Evolutionary conservation across 2,113 vertebrate species (phyloP).

Genomic region (Erythrocebus patas): DNA sequence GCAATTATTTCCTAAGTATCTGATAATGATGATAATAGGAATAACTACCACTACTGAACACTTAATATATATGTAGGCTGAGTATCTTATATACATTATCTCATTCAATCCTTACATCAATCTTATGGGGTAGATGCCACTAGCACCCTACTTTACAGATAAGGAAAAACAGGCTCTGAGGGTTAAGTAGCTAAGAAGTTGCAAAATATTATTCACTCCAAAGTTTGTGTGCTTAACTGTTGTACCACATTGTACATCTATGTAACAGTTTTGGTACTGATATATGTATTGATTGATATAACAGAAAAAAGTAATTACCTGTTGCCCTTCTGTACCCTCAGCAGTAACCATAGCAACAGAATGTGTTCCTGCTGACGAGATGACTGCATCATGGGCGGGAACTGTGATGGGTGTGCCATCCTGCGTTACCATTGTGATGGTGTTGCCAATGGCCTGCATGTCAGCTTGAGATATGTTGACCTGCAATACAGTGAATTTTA

Average conservation of each 20-base stretch:
- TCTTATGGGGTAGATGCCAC: background rate
- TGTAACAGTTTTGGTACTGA: background rate
- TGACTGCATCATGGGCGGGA: conserved; percentile 92
- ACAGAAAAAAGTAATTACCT: conserved; percentile 83
- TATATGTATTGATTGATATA: background rate
- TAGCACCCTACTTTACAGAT: background rate
- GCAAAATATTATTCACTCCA: background rate
- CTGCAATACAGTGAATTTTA: conserved; percentile 82
- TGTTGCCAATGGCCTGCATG: conserved; percentile 95
- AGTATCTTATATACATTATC: background rate
- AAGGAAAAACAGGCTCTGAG: background rate
- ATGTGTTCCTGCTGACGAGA: conserved; percentile 91
- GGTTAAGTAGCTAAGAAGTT: background rate
- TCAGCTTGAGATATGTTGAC: conserved; percentile 97
- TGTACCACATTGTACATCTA: background rate
- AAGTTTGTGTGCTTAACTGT: background rate
- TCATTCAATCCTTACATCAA: background rate
- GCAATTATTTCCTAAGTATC: background rate
- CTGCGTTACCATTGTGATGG: conserved; percentile 98
- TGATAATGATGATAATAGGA: background rate
- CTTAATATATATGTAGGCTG: background rate
- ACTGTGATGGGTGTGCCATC: conserved; percentile 98
- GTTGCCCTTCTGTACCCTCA: conserved; percentile 92
- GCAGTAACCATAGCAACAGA: conserved; percentile 96
- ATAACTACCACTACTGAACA: background rate